Evolutionary conservation across 2,113 vertebrate species (phyloP).

Genomic region (Mirounga angustirostris): DNA sequence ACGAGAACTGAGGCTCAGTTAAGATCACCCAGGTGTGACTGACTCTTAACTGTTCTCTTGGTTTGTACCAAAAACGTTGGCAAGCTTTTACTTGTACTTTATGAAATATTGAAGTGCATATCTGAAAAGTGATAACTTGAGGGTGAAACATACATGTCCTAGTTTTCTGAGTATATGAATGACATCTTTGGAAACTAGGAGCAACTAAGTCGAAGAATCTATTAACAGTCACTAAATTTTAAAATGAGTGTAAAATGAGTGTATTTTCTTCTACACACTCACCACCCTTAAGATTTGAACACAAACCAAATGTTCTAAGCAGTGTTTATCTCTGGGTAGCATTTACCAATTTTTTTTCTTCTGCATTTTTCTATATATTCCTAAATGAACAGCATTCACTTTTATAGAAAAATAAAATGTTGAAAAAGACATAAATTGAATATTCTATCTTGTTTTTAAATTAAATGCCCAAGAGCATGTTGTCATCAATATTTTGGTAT

Average conservation of each 20-base stretch:
- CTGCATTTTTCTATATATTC: neutral
- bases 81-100: neutral
- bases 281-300: neutral
- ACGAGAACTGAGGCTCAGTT: neutral
- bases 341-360: neutral
- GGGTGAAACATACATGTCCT: neutral
- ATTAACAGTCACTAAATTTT: neutral
- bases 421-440: neutral
- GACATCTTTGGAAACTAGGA: neutral
- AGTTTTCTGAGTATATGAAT: neutral
- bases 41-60: neutral
- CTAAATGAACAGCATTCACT: neutral
- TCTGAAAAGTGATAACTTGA: neutral
- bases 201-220: neutral
- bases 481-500: neutral
- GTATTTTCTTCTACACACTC: neutral
- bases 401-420: neutral
- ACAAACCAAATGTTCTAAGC: neutral
- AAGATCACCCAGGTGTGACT: neutral
- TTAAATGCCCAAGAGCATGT: neutral
- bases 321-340: neutral
- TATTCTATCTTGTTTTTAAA: neutral
- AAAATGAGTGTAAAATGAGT: neutral
- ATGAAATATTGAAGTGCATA: neutral
- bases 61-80: neutral